Percentiles rank a stretch among this genome's conserved stretches.
Evolutionary conservation across 2,797 vertebrate species (phyloP).

Genomic region (Rhynchonycteris naso): DNA sequence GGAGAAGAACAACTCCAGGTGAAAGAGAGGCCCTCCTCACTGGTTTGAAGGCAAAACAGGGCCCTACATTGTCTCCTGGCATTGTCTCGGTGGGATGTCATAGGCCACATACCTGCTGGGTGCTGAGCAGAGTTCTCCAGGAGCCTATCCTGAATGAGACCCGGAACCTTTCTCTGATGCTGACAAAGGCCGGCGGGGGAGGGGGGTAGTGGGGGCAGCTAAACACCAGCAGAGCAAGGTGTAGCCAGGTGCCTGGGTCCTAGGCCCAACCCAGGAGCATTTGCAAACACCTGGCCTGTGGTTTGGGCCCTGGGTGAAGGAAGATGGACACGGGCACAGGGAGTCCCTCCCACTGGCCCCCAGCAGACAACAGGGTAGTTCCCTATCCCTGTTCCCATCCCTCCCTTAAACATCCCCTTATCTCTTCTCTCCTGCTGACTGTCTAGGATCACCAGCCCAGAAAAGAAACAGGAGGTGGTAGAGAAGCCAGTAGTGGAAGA

Average conservation of each 20-base stretch:
- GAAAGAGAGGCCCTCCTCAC: not conserved
- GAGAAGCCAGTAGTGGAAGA: constrained; percentile 91
- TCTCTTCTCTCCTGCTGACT: constrained; percentile 76
- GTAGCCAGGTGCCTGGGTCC: not conserved
- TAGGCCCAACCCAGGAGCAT: not conserved
- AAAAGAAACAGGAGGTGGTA: constrained; percentile 93
- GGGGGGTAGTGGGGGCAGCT: too few species aligned
- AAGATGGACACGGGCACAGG: not conserved
- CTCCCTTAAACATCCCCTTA: constrained; percentile 75
- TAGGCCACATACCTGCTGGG: not conserved
- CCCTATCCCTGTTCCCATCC: constrained; percentile 44
- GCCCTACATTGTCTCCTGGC: not conserved
- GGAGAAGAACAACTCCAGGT: not conserved
- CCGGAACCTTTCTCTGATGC: not conserved
- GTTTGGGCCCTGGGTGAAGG: not conserved
- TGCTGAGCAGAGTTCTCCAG: not conserved
- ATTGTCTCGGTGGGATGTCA: not conserved
- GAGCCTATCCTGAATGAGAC: not conserved
- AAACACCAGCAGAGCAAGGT: not conserved
- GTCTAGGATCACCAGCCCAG: constrained; percentile 92
- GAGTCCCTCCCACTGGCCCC: not conserved
- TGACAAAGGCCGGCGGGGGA: not conserved
- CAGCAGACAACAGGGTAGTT: not conserved
- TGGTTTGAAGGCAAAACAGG: not conserved
- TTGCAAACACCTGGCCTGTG: not conserved